Percentiles rank a stretch among this genome's conserved stretches.
phyloP scores from a whole-genome alignment of 2,797 vertebrate genomes.

The Etheostoma perlongum region DNA sequence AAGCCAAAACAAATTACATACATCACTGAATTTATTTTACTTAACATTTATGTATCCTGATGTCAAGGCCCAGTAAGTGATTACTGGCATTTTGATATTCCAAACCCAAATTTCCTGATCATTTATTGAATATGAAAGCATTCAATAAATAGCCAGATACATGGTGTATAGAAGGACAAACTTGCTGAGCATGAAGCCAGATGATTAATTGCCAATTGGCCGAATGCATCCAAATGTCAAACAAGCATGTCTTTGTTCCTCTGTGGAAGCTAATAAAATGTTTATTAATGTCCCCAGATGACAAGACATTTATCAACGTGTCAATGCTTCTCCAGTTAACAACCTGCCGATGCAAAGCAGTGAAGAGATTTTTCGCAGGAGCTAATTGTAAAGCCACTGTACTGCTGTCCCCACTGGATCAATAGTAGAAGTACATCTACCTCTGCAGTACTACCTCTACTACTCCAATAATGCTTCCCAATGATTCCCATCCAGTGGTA shows the following conservation, averaged over 20 bases:
- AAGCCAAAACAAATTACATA: constrained; percentile 33
- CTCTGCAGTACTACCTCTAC: not conserved
- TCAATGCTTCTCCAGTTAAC: constrained; percentile 45
- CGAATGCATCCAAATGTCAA: constrained; percentile 66
- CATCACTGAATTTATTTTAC: constrained; percentile 34
- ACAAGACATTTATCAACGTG: constrained; percentile 57
- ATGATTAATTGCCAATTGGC: constrained; percentile 73
- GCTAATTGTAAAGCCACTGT: constrained; percentile 22
- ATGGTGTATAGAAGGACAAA: constrained; percentile 40
- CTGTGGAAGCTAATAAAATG: constrained; percentile 64
- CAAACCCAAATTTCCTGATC: constrained; percentile 51
- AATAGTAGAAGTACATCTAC: constrained; percentile 26
- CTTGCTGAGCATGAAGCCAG: constrained; percentile 28
- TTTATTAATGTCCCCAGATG: constrained; percentile 67
- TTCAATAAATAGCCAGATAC: constrained; percentile 38
- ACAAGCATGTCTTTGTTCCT: constrained; percentile 62
- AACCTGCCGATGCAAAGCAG: constrained; percentile 52
- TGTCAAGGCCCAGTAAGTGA: constrained; percentile 44
- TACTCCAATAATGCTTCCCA: not conserved
- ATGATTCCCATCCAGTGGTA: too few relatives aligned
- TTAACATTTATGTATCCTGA: constrained; percentile 38
- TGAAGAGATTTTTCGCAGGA: constrained; percentile 46
- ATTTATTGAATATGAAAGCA: constrained; percentile 50
- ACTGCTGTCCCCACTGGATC: constrained; percentile 25
- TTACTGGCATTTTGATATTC: constrained; percentile 49